Percentiles rank a stretch among this genome's conserved stretches.
Evolutionary conservation across 1,140 invertebrate species (phyloP).

Genomic region (Delia radicum): DNA sequence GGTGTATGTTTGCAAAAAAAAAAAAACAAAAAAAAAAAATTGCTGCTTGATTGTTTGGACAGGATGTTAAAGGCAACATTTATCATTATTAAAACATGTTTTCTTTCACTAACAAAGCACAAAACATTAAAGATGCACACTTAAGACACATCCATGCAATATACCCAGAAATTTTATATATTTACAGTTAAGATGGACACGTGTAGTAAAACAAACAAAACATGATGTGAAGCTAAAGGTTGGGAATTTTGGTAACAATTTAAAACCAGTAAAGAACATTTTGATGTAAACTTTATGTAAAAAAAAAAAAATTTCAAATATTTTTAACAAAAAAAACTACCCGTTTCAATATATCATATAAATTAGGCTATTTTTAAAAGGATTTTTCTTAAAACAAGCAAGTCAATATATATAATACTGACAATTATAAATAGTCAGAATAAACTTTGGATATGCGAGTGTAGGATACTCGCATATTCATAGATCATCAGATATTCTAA

Average conservation of each 20-base stretch:
- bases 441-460: too few relatives aligned
- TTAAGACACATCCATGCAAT: neutral
- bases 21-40: too few relatives aligned
- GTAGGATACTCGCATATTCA: too few relatives aligned
- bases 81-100: constrained; percentile 2
- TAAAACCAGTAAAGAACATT: neutral
- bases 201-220: neutral
- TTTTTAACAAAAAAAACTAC: neutral
- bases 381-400: neutral
- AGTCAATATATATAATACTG: too few relatives aligned
- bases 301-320: neutral
- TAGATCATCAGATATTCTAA: too few relatives aligned
- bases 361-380: neutral
- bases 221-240: neutral
- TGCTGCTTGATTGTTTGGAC: neutral
- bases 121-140: neutral
- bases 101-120: neutral
- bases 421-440: too few relatives aligned
- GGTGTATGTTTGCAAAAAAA: neutral
- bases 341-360: neutral
- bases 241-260: neutral
- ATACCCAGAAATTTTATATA: neutral
- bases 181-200: neutral
- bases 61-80: neutral
- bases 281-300: neutral